Conservation (phyloP, 2,797 vertebrate species). For the Eurystomus glaucurus region DNA sequence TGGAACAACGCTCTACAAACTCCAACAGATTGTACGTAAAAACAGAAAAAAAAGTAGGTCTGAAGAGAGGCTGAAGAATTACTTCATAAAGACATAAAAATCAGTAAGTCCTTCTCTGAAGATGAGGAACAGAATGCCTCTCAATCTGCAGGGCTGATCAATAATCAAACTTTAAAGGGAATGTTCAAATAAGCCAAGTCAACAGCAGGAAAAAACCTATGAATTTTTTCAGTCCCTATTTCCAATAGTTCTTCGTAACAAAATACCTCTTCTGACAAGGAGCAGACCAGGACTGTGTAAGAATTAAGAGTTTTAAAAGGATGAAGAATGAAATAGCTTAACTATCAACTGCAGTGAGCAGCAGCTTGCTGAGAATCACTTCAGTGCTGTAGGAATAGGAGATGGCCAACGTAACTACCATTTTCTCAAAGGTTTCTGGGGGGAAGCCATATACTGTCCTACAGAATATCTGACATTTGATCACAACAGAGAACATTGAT, state of each 20-base stretch:
- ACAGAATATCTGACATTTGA: background rate
- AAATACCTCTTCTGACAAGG: background rate
- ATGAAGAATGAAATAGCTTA: background rate
- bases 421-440: background rate
- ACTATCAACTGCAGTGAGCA: background rate
- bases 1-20: background rate
- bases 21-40: background rate
- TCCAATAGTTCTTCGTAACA: background rate
- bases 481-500: background rate
- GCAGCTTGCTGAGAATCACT: background rate
- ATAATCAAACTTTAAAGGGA: background rate
- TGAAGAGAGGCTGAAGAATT: background rate
- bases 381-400: background rate
- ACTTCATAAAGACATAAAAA: background rate
- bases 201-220: fast-evolving
- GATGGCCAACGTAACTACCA: background rate
- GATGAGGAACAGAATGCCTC: background rate
- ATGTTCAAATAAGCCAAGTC: background rate
- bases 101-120: background rate
- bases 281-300: background rate
- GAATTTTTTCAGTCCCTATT: background rate
- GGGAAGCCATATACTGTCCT: background rate
- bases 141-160: background rate
- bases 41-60: background rate
- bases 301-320: background rate